Evolutionary conservation across 2,797 vertebrate genomes (phyloP), one percentile per base, ranked within the genome.

Genomic region (Mus minutoides): DNA sequence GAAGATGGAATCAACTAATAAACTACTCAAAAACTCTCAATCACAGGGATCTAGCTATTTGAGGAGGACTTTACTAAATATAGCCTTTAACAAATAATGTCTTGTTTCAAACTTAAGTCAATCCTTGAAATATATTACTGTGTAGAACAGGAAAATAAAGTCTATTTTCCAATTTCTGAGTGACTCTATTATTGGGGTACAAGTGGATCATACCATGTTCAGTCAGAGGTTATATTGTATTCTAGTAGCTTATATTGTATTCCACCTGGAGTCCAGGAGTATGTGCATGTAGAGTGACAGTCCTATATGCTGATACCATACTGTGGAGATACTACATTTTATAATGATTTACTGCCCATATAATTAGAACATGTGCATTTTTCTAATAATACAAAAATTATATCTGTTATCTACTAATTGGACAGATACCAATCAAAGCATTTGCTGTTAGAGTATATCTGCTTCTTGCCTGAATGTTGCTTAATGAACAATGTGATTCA

Each of bases 381-480:
- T 83, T 79, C 58, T 73, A 78, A 75, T 88, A 92, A 86, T 49
- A 46, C 88, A 87, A 89, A 94, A 95, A 84, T 49, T 34, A 13
- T 90, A 88, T 77, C 40, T n/a, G 24, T 71, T 94, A 94, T 95
- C 58, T 31, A 84, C 29, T 93, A 88, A 93, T 96, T 93, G 94
- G 24, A 92, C 7, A 92, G 75, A 94, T 49, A 94, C 14, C 84
- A 90, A 76, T 88, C 69, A 96, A 95, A 82, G 76, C 60, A 90
- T 86, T 88, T 93, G 52, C 76, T 88, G n/a, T 93, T 93, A 69
- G 22, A 19, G 4, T 92, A 0, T 84, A 95, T 94, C 90, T 91
- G 52, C 80, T 82, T n/a, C 90, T 88, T 88, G 71, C 76, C 90
- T 96, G 83, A 92, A 91, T 91, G 69, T 90, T 85, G 62, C 12